These are phyloP conservation scores for Drosophila ercepeae DNA, from an alignment of 1,140 invertebrate genomes.

Conservation along the genomic window DNA sequence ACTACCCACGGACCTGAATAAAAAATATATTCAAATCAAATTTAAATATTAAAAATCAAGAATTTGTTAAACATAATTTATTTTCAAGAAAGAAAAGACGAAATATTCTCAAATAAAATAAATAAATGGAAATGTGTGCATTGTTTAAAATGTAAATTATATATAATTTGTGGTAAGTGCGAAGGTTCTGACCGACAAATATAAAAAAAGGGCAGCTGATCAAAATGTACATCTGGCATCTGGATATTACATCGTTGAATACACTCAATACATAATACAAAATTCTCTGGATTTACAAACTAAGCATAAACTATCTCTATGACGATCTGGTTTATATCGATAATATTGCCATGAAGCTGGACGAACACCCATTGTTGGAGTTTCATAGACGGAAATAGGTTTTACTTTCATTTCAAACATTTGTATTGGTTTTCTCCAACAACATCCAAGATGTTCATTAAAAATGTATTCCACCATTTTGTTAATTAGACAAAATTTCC, in stretches of 20 bases:
- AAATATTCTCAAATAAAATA: too few species aligned
- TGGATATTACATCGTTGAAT: too few species aligned
- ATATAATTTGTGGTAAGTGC: too few species aligned
- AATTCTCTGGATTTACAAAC: constrained; percentile 53
- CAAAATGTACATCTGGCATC: too few species aligned
- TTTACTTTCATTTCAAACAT: background rate
- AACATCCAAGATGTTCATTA: too few species aligned
- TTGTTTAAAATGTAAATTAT: too few species aligned
- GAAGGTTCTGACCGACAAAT: too few species aligned
- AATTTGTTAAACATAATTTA: too few species aligned
- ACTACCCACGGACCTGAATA: background rate
- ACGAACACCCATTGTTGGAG: constrained; percentile 18
- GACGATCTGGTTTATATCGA: constrained; percentile 52
- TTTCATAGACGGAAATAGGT: constrained; percentile 3
- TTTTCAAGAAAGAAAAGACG: background rate
- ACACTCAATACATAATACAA: too few species aligned
- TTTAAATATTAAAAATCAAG: background rate
- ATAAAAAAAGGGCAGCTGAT: too few species aligned
- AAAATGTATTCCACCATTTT: background rate
- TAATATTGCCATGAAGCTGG: constrained; percentile 44
- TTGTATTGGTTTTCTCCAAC: too few species aligned
- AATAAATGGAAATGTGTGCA: too few species aligned
- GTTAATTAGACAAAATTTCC: constrained; percentile 5
- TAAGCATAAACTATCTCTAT: constrained; percentile 55
- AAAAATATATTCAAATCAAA: background rate